Evolutionary conservation across 2,797 vertebrate genomes (phyloP).

Genomic region (Darevskia nairensis): DNA sequence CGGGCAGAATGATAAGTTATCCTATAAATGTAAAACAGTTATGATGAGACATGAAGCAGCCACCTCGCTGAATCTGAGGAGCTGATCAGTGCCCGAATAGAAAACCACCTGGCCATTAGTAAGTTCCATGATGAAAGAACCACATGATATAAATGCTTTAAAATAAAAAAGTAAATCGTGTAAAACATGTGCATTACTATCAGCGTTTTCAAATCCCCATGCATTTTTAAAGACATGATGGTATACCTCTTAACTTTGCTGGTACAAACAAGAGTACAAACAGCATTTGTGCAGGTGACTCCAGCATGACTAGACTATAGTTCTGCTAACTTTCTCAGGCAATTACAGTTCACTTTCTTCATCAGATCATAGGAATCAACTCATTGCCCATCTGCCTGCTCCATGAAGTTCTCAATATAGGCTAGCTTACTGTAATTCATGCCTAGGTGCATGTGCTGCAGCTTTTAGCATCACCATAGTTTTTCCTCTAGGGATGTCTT

Average conservation of each 20-base stretch:
- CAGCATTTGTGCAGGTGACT: background rate
- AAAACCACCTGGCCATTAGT: background rate
- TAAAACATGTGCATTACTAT: background rate
- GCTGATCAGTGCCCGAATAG: background rate
- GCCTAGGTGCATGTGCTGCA: background rate
- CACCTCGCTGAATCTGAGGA: background rate
- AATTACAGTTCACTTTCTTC: background rate
- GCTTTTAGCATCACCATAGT: background rate
- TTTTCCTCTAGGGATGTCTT: background rate
- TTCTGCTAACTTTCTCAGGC: conserved; percentile 7
- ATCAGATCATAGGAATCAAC: background rate
- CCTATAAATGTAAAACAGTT: background rate
- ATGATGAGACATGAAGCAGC: background rate
- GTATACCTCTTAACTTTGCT: background rate
- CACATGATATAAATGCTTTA: background rate
- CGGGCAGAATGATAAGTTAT: background rate
- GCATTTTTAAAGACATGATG: background rate
- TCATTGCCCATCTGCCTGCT: background rate
- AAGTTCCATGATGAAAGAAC: background rate
- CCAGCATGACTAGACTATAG: background rate
- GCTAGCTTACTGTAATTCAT: background rate
- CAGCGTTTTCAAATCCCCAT: background rate
- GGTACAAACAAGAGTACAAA: background rate
- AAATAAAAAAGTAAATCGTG: background rate
- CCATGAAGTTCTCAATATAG: background rate